Base-by-base conservation (phyloP, 2,888 invertebrate species). In the Blastobasis lacticolella region DNA sequence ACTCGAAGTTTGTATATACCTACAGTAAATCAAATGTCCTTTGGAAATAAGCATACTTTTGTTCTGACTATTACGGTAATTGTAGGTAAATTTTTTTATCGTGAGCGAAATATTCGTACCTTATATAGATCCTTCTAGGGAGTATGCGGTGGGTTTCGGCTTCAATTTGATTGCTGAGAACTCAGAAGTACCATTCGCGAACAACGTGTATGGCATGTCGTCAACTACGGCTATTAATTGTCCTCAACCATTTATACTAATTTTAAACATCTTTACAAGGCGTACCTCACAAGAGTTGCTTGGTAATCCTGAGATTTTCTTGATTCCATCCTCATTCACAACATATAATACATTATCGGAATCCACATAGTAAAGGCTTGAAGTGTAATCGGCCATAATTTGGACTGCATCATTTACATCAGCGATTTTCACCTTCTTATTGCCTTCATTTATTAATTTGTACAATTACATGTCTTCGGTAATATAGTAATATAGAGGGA, bases 31-130 rank as follows among this genome's bases (percentile, higher is more conserved):
- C n/a, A n/a, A n/a, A n/a, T n/a, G n/a, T n/a, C n/a, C n/a, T n/a
- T n/a, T n/a, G n/a, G n/a, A n/a, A n/a, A n/a, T n/a, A n/a, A n/a
- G n/a, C n/a, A n/a, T n/a, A n/a, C n/a, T n/a, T n/a, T n/a, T n/a
- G n/a, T n/a, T n/a, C n/a, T n/a, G n/a, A n/a, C n/a, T n/a, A n/a
- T n/a, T n/a, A n/a, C n/a, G n/a, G n/a, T n/a, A n/a, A n/a, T n/a
- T n/a, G n/a, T n/a, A n/a, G n/a, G n/a, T 85, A 86, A 38, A 86
- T 76, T 5, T 73, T 77, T 54, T 84, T 82, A 8, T 83, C 61
- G 45, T 74, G 67, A 5, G 63, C 81, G 10, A 65, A 78, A 54
- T 75, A 84, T 37, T 81, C 73, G 2, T 82, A 59, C 0, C n/a
- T n/a, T n/a, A n/a, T n/a, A 81, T 51, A 0, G 73, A 62, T 0